Percentiles rank a stretch among this genome's conserved stretches.
phyloP scores from a whole-genome alignment of 1,140 invertebrate species.

The Drosophila ambigua region DNA sequence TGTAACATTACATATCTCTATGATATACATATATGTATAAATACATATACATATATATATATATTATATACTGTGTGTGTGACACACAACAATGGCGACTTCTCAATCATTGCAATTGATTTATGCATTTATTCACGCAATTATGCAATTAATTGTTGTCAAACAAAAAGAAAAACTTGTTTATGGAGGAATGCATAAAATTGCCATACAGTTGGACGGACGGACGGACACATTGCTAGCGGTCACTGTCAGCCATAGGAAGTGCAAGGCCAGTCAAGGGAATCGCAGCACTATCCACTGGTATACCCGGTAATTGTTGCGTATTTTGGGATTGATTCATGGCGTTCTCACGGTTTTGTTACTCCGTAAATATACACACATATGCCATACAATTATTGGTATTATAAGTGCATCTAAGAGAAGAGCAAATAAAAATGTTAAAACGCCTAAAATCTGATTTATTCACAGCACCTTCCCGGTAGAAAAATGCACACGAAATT shows the following conservation, averaged over 20 bases:
- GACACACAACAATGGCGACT: conserved; percentile 25
- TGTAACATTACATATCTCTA: conserved; percentile 1
- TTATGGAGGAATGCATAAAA: conserved; percentile 67
- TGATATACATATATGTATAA: not conserved
- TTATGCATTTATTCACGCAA: conserved; percentile 74
- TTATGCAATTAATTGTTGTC: conserved; percentile 76
- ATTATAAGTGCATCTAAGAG: too few species aligned
- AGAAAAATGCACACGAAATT: too few species aligned
- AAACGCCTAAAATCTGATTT: too few species aligned
- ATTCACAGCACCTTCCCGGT: too few species aligned
- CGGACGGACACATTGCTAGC: conserved; percentile 28
- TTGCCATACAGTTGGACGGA: conserved; percentile 54
- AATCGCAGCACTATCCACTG: not conserved
- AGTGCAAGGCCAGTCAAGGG: conserved; percentile 38
- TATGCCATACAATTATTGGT: too few species aligned
- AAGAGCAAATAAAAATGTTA: too few species aligned
- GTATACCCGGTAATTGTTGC: too few species aligned
- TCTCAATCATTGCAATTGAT: conserved; percentile 48
- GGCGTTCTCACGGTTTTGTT: not conserved
- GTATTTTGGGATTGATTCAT: too few species aligned
- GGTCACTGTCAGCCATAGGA: conserved; percentile 57
- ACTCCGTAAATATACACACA: too few species aligned
- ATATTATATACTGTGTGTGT: conserved; percentile 1
- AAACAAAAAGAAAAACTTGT: conserved; percentile 67
- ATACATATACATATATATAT: not conserved